Conservation (phyloP, 2,888 invertebrate species). For the Trachelus iudaicus region DNA sequence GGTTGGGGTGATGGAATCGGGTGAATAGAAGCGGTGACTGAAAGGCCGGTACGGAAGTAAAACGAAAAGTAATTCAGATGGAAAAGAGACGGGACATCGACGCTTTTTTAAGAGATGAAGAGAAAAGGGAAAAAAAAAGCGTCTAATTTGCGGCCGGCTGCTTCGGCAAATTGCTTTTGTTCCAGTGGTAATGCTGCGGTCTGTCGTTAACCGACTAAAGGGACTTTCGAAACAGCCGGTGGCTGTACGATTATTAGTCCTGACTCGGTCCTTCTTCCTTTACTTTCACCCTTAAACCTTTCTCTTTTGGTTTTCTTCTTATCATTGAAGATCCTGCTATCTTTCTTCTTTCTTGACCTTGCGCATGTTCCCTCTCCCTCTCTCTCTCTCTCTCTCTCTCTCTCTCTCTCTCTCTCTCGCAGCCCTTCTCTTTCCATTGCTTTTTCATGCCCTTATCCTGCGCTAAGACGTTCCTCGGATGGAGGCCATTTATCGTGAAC, state of each 20-base stretch:
- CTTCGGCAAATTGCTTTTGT: slow-evolving; percentile 1
- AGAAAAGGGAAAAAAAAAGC: background rate
- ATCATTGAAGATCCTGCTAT: background rate
- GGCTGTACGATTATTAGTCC: background rate
- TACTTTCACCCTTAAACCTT: background rate
- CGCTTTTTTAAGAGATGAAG: background rate
- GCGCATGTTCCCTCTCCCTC: background rate
- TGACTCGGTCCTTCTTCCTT: slow-evolving; percentile 3
- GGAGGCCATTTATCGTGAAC: background rate
- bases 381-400: background rate
- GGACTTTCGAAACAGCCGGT: background rate
- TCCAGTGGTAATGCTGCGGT: background rate
- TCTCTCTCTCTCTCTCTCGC: background rate
- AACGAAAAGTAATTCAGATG: background rate
- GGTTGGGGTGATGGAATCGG: background rate
- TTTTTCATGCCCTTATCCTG: background rate
- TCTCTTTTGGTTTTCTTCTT: background rate
- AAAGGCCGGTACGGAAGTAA: background rate
- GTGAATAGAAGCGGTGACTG: background rate
- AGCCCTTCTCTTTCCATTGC: background rate
- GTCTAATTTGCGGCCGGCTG: background rate
- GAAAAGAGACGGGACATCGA: background rate
- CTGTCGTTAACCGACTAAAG: background rate
- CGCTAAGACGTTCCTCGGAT: background rate
- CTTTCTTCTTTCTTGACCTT: background rate